Percentiles rank a stretch among this genome's conserved stretches.
Conservation (phyloP, 2,797 vertebrate genomes). For the Neosilurus mollespiculum region DNA sequence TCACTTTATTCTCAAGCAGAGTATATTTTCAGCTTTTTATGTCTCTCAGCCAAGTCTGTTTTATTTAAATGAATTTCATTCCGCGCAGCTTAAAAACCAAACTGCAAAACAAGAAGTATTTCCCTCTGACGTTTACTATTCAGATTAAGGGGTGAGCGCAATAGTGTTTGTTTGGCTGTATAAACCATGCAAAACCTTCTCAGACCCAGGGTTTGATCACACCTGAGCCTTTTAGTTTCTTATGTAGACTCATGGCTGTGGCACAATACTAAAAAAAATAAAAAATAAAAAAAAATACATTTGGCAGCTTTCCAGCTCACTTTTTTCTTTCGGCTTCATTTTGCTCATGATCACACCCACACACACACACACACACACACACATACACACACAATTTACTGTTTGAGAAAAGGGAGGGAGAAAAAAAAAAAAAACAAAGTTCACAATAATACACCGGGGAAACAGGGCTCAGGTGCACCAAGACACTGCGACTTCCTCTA, state of each 20-base stretch:
- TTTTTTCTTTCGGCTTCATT: not conserved
- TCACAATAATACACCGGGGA: not conserved
- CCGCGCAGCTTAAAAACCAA: not conserved
- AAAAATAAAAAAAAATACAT: not conserved
- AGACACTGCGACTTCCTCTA: not conserved
- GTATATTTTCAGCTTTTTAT: not conserved
- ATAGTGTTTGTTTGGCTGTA: not conserved
- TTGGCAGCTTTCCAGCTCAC: not conserved
- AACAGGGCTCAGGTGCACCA: constrained; percentile 12
- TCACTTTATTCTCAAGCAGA: not conserved
- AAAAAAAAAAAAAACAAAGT: not conserved
- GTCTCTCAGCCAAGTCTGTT: not conserved
- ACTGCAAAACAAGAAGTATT: not conserved
- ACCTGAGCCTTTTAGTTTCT: not conserved
- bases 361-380: not conserved
- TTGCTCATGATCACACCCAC: not conserved
- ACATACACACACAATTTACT: not conserved
- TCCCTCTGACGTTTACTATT: not conserved
- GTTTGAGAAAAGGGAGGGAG: not conserved
- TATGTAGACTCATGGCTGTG: not conserved
- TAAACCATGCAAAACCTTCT: not conserved
- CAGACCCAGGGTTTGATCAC: not conserved
- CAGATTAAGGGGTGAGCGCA: not conserved
- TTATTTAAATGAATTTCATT: not conserved
- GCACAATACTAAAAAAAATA: not conserved